These are phyloP conservation scores for Proisotoma minuta DNA, from an alignment of 2,888 invertebrate genomes.

Conservation along the genomic window DNA sequence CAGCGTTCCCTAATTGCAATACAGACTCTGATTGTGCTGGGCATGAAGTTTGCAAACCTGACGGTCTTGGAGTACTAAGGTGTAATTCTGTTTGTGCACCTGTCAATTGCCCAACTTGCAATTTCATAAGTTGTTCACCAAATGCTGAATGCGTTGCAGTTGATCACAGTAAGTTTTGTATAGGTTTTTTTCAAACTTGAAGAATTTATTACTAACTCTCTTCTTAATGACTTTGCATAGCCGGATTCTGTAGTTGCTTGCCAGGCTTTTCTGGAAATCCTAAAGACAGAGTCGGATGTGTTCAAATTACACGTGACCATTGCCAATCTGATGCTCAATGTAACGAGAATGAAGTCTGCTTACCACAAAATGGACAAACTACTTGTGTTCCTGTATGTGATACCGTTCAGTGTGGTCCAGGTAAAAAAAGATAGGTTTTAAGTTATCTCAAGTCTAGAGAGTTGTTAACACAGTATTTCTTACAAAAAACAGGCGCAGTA, in stretches of 20 bases:
- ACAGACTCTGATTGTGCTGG: conserved; percentile 65
- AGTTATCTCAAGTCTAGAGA: background rate
- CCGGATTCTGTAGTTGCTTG: conserved; percentile 69
- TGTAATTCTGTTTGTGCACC: conserved; percentile 72
- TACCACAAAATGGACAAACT: conserved; percentile 57
- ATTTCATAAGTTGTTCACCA: conserved; percentile 52
- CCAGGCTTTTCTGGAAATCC: conserved; percentile 82
- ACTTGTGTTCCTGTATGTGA: conserved; percentile 74
- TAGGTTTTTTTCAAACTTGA: conserved; percentile 58
- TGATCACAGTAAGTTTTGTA: conserved; percentile 49
- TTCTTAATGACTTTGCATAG: conserved; percentile 2
- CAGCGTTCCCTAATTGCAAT: conserved; percentile 76
- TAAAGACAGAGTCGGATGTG: conserved; percentile 82
- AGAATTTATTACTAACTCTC: conserved; percentile 48
- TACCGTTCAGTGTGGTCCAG: conserved; percentile 71
- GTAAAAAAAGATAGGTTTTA: conserved; percentile 48
- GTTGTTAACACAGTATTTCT: too few species aligned
- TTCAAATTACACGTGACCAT: conserved; percentile 65
- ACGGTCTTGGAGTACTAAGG: conserved; percentile 77
- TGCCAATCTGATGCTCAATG: conserved; percentile 78
- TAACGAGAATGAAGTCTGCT: conserved; percentile 74
- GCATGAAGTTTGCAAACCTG: conserved; percentile 70
- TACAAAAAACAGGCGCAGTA: background rate
- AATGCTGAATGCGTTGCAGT: conserved; percentile 69
- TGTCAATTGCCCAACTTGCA: conserved; percentile 67